Evolutionary conservation across 1,140 invertebrate species (phyloP).

Genomic region (Zaprionus nigranus): DNA sequence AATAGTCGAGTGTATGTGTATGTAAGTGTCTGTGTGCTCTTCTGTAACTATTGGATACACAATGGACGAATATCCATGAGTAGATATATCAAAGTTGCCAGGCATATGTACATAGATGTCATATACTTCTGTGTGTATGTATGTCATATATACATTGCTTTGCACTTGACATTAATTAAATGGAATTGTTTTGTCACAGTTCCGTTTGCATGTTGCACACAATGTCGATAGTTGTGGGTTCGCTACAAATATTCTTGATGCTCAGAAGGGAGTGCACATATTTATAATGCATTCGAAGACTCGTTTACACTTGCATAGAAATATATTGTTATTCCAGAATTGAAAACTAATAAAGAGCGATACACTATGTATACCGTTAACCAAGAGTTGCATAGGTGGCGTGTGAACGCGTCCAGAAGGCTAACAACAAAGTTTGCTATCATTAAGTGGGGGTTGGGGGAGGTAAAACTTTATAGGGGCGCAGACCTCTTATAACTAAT

Average conservation of each 20-base stretch:
- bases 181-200: constrained; percentile 72
- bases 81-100: constrained; percentile 31
- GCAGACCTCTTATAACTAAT: constrained; percentile 61
- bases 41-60: constrained; percentile 53
- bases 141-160: constrained; percentile 25
- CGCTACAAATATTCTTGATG: not conserved
- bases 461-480: constrained; percentile 25
- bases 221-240: constrained; percentile 12
- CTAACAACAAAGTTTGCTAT: constrained; percentile 3
- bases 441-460: not conserved
- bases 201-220: constrained; percentile 30
- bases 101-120: constrained; percentile 16
- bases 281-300: not conserved
- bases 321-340: not conserved
- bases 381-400: not conserved
- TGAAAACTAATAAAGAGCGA: not conserved
- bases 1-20: constrained; percentile 36
- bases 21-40: constrained; percentile 43
- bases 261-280: not conserved
- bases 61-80: constrained; percentile 6
- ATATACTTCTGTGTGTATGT: not conserved
- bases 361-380: too few species aligned
- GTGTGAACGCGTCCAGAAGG: not conserved
- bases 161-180: constrained; percentile 79
- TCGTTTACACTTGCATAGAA: not conserved